These are phyloP conservation scores for Paedocypris sp. DNA, from an alignment of 2,113 vertebrate genomes.

Conservation along the genomic window DNA sequence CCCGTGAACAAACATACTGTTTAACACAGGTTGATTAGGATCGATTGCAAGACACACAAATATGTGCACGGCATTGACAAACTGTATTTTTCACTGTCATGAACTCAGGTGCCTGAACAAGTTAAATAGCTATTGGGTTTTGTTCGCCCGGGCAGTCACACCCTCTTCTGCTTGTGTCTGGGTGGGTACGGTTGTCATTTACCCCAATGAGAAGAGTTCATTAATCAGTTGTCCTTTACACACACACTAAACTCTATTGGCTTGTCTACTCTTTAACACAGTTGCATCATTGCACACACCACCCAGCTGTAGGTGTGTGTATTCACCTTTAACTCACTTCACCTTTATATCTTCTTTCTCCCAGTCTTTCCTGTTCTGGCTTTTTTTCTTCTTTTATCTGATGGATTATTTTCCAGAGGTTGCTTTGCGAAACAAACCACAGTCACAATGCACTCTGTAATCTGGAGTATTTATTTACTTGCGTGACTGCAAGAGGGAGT, in stretches of 20 bases:
- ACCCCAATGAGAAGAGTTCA: not conserved
- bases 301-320: constrained; percentile 8
- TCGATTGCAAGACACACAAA: too few species aligned
- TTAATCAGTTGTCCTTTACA: not conserved
- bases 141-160: not conserved
- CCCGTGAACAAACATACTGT: too few species aligned
- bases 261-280: constrained; percentile 14
- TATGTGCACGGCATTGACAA: not conserved
- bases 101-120: not conserved
- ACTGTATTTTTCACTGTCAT: not conserved
- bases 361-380: constrained; percentile 18
- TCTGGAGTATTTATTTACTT: not conserved
- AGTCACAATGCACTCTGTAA: not conserved
- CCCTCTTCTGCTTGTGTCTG: not conserved
- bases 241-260: not conserved
- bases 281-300: constrained; percentile 6
- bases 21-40: too few species aligned
- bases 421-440: not conserved
- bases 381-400: not conserved
- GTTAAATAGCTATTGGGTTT: not conserved
- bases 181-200: not conserved
- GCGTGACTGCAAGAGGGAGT: not conserved
- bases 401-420: not conserved
- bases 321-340: constrained; percentile 13
- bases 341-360: constrained; percentile 15